phyloP scores from a whole-genome alignment of 2,888 invertebrate species.

The Melangyna quadrimaculata region DNA sequence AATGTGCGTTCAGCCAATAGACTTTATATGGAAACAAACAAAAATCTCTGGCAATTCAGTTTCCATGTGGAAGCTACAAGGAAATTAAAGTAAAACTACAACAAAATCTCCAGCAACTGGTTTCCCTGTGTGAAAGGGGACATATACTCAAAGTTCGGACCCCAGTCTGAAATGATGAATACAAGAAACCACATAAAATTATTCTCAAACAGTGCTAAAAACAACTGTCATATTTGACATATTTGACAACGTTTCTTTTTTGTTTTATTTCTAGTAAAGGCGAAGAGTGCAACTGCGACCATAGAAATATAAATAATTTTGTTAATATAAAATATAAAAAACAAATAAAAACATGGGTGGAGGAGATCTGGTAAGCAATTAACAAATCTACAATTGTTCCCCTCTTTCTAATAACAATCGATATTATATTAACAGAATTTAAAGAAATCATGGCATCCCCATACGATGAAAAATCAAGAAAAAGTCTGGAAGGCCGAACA shows the following conservation, averaged over 20 bases:
- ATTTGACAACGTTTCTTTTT: background rate
- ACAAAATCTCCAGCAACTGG: too few species aligned
- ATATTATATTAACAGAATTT: conserved; percentile 83
- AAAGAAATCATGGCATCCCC: conserved; percentile 91
- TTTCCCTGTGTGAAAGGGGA: too few species aligned
- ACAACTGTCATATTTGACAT: background rate
- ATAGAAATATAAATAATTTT: background rate
- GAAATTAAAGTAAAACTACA: too few species aligned
- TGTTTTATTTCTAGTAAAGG: background rate
- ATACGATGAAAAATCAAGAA: conserved; percentile 89
- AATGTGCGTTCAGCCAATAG: too few species aligned
- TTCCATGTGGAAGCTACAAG: too few species aligned
- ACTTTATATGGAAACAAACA: too few species aligned
- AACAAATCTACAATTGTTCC: background rate
- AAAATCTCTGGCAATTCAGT: too few species aligned
- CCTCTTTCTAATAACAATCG: background rate
- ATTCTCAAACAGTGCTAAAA: background rate
- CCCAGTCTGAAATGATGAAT: too few species aligned
- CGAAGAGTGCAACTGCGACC: background rate
- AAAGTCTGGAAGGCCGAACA: conserved; percentile 90
- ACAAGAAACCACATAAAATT: too few species aligned
- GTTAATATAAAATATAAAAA: background rate
- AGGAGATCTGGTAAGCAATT: conserved; percentile 77
- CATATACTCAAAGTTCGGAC: too few species aligned
- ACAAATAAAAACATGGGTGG: conserved; percentile 76